phyloP scores from a whole-genome alignment of 2,888 invertebrate genomes.

The Chrysotoxum bicinctum region DNA sequence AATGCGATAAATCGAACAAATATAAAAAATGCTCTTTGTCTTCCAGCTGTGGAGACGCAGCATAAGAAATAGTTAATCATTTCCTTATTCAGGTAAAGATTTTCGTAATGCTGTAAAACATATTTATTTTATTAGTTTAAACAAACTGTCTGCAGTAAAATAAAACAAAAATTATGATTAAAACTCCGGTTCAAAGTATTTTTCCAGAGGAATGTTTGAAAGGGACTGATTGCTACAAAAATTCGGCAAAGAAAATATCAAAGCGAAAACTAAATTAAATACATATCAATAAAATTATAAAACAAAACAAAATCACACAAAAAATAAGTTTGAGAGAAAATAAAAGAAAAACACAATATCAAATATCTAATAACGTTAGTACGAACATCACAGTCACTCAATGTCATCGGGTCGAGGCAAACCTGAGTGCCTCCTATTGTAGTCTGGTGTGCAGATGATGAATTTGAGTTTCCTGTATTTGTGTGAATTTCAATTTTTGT shows the following conservation, averaged over 20 bases:
- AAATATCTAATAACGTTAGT: constrained; percentile 76
- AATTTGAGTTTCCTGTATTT: constrained; percentile 76
- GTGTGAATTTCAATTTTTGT: constrained; percentile 81
- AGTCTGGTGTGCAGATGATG: constrained; percentile 78
- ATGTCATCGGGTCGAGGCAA: constrained; percentile 90
- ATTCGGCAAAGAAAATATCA: constrained; percentile 1
- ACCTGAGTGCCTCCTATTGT: constrained; percentile 85
- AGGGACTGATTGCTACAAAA: constrained; percentile 17
- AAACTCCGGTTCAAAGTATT: neutral
- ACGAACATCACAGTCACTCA: constrained; percentile 89
- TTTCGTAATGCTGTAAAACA: neutral
- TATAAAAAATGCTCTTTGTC: neutral
- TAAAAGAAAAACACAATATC: constrained; percentile 62
- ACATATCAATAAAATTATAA: constrained; percentile 1
- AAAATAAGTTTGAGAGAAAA: constrained; percentile 27
- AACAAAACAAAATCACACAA: constrained; percentile 42
- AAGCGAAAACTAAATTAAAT: constrained; percentile 21
- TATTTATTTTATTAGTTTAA: neutral
- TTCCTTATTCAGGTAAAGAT: neutral
- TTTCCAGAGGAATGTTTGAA: neutral
- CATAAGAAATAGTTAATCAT: neutral
- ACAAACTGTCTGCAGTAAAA: neutral
- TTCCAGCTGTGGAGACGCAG: neutral
- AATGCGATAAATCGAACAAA: too few relatives aligned
- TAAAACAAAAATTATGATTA: too few relatives aligned